Evolutionary conservation across 2,797 vertebrate species (phyloP).

Genomic region (Phalanger gymnotis): DNA sequence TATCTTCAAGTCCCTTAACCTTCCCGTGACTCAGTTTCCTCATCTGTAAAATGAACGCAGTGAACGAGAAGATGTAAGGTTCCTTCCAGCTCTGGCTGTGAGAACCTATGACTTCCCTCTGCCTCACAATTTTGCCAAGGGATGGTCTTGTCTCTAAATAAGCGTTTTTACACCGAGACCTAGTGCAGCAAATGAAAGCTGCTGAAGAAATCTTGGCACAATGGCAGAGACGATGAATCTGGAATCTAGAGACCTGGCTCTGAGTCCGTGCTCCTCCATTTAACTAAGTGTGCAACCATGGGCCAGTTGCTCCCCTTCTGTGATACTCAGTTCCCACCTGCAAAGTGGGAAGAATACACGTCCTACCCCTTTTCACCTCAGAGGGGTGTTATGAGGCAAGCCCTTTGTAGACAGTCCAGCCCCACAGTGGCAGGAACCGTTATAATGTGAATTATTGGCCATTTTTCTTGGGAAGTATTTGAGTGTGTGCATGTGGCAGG

Average conservation of each 20-base stretch:
- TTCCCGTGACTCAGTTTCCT: neutral
- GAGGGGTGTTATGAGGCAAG: neutral
- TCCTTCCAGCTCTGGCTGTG: neutral
- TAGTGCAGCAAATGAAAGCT: neutral
- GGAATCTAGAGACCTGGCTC: neutral
- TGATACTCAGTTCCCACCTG: neutral
- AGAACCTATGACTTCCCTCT: neutral
- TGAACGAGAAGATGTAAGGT: neutral
- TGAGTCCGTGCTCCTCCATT: neutral
- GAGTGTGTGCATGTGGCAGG: neutral
- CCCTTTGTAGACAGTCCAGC: neutral
- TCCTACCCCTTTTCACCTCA: neutral
- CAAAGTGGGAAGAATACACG: neutral
- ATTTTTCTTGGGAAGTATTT: neutral
- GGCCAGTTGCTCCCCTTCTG: neutral
- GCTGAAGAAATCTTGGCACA: neutral
- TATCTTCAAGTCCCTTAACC: neutral
- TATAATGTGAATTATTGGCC: neutral
- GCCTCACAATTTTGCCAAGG: neutral
- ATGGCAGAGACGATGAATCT: neutral
- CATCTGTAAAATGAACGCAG: neutral
- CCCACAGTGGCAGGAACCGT: neutral
- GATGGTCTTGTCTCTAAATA: neutral
- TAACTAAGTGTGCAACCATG: neutral
- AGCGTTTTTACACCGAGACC: neutral